Evolutionary conservation across 37 sponge, comb jelly and placozoan genomes (phyloP).

Genomic region (Halichondria panicea): DNA sequence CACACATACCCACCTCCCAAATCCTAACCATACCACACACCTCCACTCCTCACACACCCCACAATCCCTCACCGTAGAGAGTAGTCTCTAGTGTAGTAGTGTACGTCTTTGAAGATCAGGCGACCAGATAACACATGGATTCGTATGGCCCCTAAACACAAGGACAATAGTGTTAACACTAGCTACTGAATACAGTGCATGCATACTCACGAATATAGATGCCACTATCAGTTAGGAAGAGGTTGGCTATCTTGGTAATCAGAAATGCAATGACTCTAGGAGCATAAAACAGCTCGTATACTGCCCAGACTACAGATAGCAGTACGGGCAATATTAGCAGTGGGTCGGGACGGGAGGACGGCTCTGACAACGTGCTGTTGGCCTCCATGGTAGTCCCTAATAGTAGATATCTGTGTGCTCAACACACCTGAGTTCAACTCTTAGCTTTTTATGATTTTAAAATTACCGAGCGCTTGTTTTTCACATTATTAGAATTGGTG

Average conservation of each 20-base stretch:
- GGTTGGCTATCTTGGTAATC: slow-evolving; percentile 22
- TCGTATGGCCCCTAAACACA: slow-evolving; percentile 36
- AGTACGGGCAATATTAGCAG: slow-evolving; percentile 40
- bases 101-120: slow-evolving; percentile 56
- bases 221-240: slow-evolving; percentile 42
- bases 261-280: slow-evolving; percentile 33
- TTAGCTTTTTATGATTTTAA: no score
- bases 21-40: no score
- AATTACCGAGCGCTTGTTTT: no score
- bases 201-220: slow-evolving; percentile 54
- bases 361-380: no score
- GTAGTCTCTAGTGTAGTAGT: slow-evolving; percentile 51
- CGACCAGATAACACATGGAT: slow-evolving; percentile 54
- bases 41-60: no score
- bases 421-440: no score
- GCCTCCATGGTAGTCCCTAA: no score
- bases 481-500: no score
- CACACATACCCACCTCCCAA: no score
- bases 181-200: neutral
- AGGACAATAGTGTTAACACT: neutral
- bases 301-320: slow-evolving; percentile 55
- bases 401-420: no score
- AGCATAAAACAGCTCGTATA: slow-evolving; percentile 47
- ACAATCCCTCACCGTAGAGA: slow-evolving; percentile 33
- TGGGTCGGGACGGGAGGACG: neutral